These are phyloP conservation scores for Takifugu rubripes DNA, from an alignment of 2,797 vertebrate genomes.

Conservation along the genomic window DNA sequence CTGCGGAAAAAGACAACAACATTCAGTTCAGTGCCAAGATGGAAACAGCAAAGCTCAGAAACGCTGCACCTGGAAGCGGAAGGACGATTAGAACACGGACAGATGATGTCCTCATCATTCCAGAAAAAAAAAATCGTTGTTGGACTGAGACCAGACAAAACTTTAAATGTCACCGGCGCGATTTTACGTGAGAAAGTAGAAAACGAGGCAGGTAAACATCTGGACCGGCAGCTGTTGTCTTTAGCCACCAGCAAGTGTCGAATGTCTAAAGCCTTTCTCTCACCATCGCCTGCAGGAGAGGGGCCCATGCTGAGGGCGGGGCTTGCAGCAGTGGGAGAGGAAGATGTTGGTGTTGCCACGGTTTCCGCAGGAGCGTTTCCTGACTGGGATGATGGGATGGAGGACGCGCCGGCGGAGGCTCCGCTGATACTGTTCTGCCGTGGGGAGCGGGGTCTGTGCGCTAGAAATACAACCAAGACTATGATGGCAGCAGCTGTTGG, in stretches of 20 bases:
- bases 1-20: conserved; percentile 62
- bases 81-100: not conserved
- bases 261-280: conserved; percentile 5
- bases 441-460: conserved; percentile 94
- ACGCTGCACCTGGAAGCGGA: not conserved
- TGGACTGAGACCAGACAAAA: no score
- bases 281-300: conserved; percentile 87
- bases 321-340: conserved; percentile 90
- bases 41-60: not conserved
- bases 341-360: conserved; percentile 78
- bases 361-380: conserved; percentile 85
- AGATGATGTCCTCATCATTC: not conserved
- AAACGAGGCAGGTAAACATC: no score
- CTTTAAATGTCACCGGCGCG: not conserved
- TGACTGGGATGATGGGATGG: conserved; percentile 85
- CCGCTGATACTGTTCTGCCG: conserved; percentile 85
- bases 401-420: conserved; percentile 80
- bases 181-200: not conserved
- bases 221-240: no score
- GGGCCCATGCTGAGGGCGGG: conserved; percentile 85
- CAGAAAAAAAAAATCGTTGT: no score
- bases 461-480: conserved; percentile 71
- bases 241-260: not conserved
- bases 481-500: not conserved
- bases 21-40: not conserved